Evolutionary conservation across 2,888 invertebrate genomes (phyloP).

Genomic region (Camponotus fellah): DNA sequence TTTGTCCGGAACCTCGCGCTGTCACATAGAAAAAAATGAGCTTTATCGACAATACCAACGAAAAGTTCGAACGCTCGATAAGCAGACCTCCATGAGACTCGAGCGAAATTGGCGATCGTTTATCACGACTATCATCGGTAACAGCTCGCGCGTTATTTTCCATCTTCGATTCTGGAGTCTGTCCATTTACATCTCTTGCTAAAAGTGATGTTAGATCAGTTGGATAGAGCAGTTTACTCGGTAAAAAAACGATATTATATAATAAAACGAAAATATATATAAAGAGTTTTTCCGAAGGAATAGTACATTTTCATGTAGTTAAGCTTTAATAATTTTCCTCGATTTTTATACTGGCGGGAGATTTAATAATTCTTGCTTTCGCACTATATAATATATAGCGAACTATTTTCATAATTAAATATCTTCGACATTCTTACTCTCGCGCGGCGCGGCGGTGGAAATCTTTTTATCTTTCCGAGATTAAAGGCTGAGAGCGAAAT

Average conservation of each 20-base stretch:
- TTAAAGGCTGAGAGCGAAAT: conserved; percentile 17
- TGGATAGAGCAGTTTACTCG: not conserved
- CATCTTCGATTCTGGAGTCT: conserved; percentile 16
- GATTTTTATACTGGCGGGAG: not conserved
- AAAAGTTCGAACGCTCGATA: conserved; percentile 55
- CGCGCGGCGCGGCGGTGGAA: not conserved
- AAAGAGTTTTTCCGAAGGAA: not conserved
- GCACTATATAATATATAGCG: not conserved
- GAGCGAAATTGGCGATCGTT: conserved; percentile 53
- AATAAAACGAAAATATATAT: not conserved
- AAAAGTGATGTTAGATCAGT: not conserved
- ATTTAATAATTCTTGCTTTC: not conserved
- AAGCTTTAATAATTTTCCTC: conserved; percentile 19
- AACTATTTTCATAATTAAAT: conserved; percentile 42
- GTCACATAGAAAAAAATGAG: conserved; percentile 58
- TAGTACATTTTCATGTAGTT: not conserved
- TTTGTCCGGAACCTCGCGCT: conserved; percentile 57
- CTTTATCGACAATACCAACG: conserved; percentile 66
- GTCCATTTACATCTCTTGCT: conserved; percentile 41
- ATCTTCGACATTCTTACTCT: conserved; percentile 12
- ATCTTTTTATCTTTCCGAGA: not conserved
- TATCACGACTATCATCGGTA: conserved; percentile 38
- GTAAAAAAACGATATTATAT: not conserved
- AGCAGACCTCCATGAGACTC: conserved; percentile 48
- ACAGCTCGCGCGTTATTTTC: conserved; percentile 29